phyloP scores from a whole-genome alignment of 1,140 invertebrate species.

The Ridgeia piscesae region DNA sequence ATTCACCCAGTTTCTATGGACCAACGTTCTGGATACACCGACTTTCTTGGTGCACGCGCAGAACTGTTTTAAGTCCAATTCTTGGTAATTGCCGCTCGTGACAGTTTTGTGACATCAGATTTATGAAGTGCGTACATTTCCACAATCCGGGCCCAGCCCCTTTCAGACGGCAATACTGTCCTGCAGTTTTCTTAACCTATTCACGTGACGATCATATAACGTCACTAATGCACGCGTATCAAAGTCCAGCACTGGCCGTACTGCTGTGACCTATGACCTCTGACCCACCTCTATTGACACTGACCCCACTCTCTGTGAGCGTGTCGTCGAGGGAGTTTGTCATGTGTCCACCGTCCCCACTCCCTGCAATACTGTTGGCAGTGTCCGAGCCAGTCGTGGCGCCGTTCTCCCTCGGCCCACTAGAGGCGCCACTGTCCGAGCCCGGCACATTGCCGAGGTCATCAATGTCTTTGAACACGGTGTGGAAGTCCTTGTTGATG shows the following conservation, averaged over 20 bases:
- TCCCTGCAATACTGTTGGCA: not conserved
- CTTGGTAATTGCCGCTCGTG: not conserved
- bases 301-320: not conserved
- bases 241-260: not conserved
- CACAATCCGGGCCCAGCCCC: not conserved
- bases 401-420: not conserved
- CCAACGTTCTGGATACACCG: not conserved
- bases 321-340: not conserved
- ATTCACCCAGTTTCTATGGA: too few species aligned
- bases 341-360: not conserved
- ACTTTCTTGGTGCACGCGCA: not conserved
- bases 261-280: not conserved
- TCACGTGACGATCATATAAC: not conserved
- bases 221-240: not conserved
- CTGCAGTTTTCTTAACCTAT: not conserved
- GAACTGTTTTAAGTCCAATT: conserved; percentile 6
- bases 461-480: not conserved
- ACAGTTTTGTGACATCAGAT: not conserved
- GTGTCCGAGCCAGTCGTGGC: not conserved
- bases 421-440: not conserved
- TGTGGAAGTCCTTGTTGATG: conserved; percentile 1
- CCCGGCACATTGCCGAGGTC: not conserved
- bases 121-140: not conserved
- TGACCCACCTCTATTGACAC: not conserved
- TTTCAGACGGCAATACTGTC: not conserved